Percentiles rank a stretch among this genome's conserved stretches.
Evolutionary conservation across 2,113 vertebrate species (phyloP).

Genomic region (Spizaetus ornatus): DNA sequence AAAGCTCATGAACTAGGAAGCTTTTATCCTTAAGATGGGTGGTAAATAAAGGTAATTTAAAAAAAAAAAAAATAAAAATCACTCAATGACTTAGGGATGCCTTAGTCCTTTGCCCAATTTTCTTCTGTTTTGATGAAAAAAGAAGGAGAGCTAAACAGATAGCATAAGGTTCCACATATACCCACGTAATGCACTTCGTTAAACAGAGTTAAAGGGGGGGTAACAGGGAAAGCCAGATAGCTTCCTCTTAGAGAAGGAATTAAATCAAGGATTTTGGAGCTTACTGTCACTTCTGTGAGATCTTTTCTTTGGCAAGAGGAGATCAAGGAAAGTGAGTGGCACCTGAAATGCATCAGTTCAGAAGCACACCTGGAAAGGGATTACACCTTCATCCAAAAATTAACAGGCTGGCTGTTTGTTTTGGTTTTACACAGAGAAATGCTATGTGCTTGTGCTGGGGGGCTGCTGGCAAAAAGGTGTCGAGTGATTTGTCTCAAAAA

Average conservation of each 20-base stretch:
- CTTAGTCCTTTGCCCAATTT: background rate
- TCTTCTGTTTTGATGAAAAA: background rate
- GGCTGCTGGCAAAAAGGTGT: background rate
- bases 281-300: background rate
- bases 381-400: background rate
- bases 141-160: background rate
- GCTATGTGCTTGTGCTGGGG: accelerated
- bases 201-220: background rate
- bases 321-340: background rate
- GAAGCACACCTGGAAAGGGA: background rate
- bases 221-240: too few relatives aligned
- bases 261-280: background rate
- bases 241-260: background rate
- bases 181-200: accelerated
- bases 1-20: background rate
- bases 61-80: background rate
- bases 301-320: background rate
- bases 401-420: background rate
- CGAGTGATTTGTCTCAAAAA: background rate
- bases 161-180: background rate
- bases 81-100: background rate
- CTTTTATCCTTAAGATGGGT: background rate
- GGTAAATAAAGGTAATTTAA: background rate
- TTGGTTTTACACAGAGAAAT: background rate
- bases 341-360: background rate